These are phyloP conservation scores for Rousettus madagascariensis DNA, from an alignment of 2,797 vertebrate genomes.

Conservation along the genomic window DNA sequence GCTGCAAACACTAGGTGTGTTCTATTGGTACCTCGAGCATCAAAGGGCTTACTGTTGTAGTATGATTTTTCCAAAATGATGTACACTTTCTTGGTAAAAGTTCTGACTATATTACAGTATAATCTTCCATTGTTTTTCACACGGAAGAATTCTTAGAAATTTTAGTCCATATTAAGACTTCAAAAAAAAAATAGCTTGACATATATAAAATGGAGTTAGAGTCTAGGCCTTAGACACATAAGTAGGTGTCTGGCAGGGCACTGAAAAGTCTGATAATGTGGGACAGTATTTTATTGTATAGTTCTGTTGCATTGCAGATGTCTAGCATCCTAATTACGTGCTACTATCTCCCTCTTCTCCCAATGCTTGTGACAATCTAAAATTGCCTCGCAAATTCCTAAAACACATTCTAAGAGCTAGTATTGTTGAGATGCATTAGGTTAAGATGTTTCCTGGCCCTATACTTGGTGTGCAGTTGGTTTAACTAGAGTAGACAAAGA, in stretches of 20 bases:
- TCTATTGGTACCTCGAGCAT: background rate
- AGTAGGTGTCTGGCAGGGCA: background rate
- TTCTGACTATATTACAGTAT: background rate
- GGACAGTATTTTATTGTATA: background rate
- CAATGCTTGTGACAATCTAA: background rate
- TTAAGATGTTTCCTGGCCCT: background rate
- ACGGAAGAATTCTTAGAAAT: background rate
- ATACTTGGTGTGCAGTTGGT: background rate
- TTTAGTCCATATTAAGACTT: background rate
- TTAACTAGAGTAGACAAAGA: background rate
- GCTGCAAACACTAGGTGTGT: background rate
- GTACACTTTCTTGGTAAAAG: background rate
- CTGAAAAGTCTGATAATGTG: background rate
- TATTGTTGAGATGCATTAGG: background rate
- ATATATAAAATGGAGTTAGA: background rate
- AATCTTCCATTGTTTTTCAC: background rate
- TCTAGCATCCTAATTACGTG: background rate
- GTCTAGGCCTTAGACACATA: background rate
- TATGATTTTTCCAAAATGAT: constrained; percentile 8
- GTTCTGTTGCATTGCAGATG: background rate
- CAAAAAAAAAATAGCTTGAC: background rate
- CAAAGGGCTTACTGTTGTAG: background rate
- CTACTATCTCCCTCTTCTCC: background rate
- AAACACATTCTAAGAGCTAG: background rate
- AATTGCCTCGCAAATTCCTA: background rate